Base-by-base conservation (phyloP, 1,140 invertebrate species). In the Drusus annulatus region DNA sequence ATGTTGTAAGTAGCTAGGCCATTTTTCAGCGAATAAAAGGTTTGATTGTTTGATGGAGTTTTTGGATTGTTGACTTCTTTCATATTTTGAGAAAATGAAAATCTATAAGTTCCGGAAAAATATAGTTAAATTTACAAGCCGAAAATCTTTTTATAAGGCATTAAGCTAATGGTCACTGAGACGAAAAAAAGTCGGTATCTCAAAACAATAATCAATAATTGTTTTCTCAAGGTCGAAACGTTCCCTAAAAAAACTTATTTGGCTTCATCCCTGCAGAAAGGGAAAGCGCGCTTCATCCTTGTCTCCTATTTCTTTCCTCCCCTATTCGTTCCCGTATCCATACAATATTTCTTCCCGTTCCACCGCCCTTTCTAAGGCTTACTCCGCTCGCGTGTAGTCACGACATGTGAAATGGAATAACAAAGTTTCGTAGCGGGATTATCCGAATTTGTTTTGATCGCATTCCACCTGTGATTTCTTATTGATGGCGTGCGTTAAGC, bases 391-490 rank as follows among this genome's bases (percentile, higher is more conserved):
- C 73, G 60, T 76, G 71, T 62, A 74, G 71, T 65, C 71, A 76
- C 79, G 74, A 80, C 79, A 50, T 80, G 79, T 77, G 71, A 80
- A 80, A 80, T 80, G 69, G 80, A 78, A 78, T 60, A 76, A 78
- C 76, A 78, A 78, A 80, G 62, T 75, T 81, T 81, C 19, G 28
- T 25, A 52, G 65, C 54, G 56, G 74, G 80, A 77, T 69, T 71
- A 71, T 76, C 51, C 63, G 75, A 77, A 81, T 81, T 81, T 77
- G 76, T 81, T 78, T 74, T 58, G 80, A 77, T 73, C 56, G 68
- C 69, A 81, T 81, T 78, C 76, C 80, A 78, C 80, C 80, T 81
- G 80, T 74, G 80, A 77, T 81, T 81, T 78, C 60, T 50, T 77
- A 77, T 78, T 69, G 76, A 78, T 78, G 63, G 76, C 62, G 62